A percentile compares a stretch with the other conserved stretches of the same genome.
Evolutionary conservation across 2,888 invertebrate genomes (phyloP).

Genomic region (Torymus texanus): DNA sequence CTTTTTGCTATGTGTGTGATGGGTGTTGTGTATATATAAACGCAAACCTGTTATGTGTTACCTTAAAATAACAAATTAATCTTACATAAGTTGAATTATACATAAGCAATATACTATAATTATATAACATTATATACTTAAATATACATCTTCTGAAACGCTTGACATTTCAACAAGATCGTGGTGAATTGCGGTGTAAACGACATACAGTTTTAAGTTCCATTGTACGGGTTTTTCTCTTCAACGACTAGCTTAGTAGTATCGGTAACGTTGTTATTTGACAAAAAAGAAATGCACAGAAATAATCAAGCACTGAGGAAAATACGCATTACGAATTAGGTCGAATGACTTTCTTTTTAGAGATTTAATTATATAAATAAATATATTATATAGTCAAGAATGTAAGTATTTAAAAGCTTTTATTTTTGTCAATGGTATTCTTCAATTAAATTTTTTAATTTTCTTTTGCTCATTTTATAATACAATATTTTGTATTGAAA

Average conservation of each 20-base stretch:
- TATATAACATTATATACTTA: conserved; percentile 38
- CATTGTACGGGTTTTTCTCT: conserved; percentile 6
- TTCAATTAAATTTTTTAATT: too few relatives aligned
- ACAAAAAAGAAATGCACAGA: background rate
- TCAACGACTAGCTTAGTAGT: conserved; percentile 29
- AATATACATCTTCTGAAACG: conserved; percentile 38
- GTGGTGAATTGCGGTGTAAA: conserved; percentile 18
- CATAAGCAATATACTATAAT: conserved; percentile 39
- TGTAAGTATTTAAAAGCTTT: too few relatives aligned
- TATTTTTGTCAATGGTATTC: too few relatives aligned
- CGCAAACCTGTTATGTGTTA: background rate
- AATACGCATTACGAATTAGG: background rate
- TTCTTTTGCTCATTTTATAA: too few relatives aligned
- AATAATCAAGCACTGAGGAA: background rate
- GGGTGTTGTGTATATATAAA: conserved; percentile 23
- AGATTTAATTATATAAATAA: too few relatives aligned
- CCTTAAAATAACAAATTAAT: conserved; percentile 32
- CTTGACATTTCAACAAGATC: conserved; percentile 21
- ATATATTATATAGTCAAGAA: too few relatives aligned
- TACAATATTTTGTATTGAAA: too few relatives aligned
- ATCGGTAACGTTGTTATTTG: conserved; percentile 13
- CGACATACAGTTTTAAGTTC: conserved; percentile 21
- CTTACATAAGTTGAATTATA: conserved; percentile 35
- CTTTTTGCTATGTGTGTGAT: too few relatives aligned
- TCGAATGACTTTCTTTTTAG: background rate